phyloP scores from a whole-genome alignment of 2,888 invertebrate species.

The Drosophila pseudotalamancana region DNA sequence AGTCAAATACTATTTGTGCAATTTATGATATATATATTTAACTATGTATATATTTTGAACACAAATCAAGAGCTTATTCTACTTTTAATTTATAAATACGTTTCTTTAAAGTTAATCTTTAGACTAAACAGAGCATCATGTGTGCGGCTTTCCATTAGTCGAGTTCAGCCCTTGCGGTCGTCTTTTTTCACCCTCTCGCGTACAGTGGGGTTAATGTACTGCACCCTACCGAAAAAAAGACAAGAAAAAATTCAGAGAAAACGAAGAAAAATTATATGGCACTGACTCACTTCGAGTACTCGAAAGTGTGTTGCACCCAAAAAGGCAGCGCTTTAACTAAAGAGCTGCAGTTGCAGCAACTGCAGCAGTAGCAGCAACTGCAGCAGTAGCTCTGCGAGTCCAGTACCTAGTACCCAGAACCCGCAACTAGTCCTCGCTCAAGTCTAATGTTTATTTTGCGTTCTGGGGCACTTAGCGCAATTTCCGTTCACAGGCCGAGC shows the following conservation, averaged over 20 bases:
- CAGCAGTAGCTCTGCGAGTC: slow-evolving; percentile 11
- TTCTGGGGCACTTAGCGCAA: slow-evolving; percentile 68
- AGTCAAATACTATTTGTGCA: too few relatives aligned
- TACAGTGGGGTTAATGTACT: slow-evolving; percentile 71
- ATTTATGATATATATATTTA: too few relatives aligned
- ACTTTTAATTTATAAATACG: background rate
- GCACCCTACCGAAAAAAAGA: slow-evolving; percentile 50
- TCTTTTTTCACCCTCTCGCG: slow-evolving; percentile 8
- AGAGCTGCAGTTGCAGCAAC: slow-evolving; percentile 6
- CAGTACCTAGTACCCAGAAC: slow-evolving; percentile 9
- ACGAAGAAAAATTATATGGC: slow-evolving; percentile 39
- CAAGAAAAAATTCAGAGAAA: slow-evolving; percentile 6
- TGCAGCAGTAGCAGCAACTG: background rate
- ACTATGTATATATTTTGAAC: too few relatives aligned
- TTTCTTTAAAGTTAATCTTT: too few relatives aligned
- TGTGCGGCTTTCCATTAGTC: slow-evolving; percentile 3
- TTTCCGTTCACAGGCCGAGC: slow-evolving; percentile 63
- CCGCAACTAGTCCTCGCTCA: background rate
- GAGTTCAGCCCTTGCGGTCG: slow-evolving; percentile 6
- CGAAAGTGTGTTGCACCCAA: slow-evolving; percentile 73
- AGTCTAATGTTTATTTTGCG: slow-evolving; percentile 73
- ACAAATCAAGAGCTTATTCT: too few relatives aligned
- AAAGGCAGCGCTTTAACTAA: slow-evolving; percentile 46
- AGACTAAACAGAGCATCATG: slow-evolving; percentile 6
- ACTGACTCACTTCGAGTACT: slow-evolving; percentile 66